These are phyloP conservation scores for Hexactinellida sp. DNA, from an alignment of 37 sponge, comb jelly and placozoan genomes.

Conservation along the genomic window DNA sequence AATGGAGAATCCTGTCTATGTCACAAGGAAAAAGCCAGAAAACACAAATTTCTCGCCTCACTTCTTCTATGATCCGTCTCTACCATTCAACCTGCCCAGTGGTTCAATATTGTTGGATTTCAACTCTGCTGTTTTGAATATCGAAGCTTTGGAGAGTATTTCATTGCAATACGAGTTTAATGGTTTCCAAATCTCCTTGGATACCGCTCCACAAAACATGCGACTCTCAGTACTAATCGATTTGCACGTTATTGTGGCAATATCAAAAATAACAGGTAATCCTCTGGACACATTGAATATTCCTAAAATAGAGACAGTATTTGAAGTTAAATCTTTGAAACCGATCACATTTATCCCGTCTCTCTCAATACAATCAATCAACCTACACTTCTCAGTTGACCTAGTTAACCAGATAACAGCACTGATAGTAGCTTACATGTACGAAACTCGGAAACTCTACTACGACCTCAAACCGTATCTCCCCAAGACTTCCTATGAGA, in stretches of 20 bases:
- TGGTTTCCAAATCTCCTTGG: neutral
- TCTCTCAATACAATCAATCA: neutral
- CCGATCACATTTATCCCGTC: neutral
- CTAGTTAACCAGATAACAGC: neutral
- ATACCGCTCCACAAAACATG: neutral
- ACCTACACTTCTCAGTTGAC: neutral
- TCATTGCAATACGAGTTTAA: neutral
- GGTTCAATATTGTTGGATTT: neutral
- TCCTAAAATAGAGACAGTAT: neutral
- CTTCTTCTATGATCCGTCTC: neutral
- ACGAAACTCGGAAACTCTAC: neutral
- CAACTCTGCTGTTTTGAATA: neutral
- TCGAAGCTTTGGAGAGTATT: constrained; percentile 7
- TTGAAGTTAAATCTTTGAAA: neutral
- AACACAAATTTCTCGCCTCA: neutral
- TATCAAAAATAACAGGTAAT: neutral
- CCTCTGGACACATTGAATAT: neutral
- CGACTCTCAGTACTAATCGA: neutral
- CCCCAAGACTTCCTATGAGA: neutral
- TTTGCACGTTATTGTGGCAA: neutral
- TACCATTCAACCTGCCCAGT: neutral
- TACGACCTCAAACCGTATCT: neutral
- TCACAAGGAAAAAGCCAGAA: neutral
- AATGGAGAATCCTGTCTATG: neutral
- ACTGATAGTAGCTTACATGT: neutral